These are phyloP conservation scores for Hemicrepidius hirtus DNA, from an alignment of 2,888 invertebrate species.

Conservation along the genomic window DNA sequence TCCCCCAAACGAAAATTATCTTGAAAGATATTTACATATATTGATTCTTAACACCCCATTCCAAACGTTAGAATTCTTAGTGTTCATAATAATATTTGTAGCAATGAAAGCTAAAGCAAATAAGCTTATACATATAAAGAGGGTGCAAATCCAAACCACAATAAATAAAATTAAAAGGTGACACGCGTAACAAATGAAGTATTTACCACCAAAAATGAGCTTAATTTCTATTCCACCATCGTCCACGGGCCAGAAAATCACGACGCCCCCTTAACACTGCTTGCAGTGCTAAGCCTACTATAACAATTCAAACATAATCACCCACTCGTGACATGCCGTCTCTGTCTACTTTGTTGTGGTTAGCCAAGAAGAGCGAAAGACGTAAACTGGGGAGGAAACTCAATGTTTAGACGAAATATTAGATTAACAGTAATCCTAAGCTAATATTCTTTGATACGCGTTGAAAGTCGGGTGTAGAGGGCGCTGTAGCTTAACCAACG, in stretches of 20 bases:
- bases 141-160: conserved; percentile 48
- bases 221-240: conserved; percentile 66
- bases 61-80: conserved; percentile 8
- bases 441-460: conserved; percentile 68
- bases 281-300: conserved; percentile 63
- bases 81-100: conserved; percentile 22
- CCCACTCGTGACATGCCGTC: conserved; percentile 40
- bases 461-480: conserved; percentile 60
- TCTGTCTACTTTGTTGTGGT: conserved; percentile 39
- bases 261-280: conserved; percentile 53
- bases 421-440: conserved; percentile 68
- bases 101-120: conserved; percentile 10
- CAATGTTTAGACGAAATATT: conserved; percentile 60
- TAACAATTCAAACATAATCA: conserved; percentile 50
- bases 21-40: no score
- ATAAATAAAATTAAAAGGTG: conserved; percentile 65
- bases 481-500: conserved; percentile 67
- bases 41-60: no score
- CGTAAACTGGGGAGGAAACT: conserved; percentile 40
- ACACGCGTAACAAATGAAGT: conserved; percentile 65
- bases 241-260: conserved; percentile 55
- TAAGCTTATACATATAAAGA: conserved; percentile 22
- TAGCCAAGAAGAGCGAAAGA: conserved; percentile 38
- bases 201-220: conserved; percentile 67
- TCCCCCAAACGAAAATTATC: no score